Evolutionary conservation across 2,113 vertebrate genomes (phyloP).

Genomic region (Martes martes): DNA sequence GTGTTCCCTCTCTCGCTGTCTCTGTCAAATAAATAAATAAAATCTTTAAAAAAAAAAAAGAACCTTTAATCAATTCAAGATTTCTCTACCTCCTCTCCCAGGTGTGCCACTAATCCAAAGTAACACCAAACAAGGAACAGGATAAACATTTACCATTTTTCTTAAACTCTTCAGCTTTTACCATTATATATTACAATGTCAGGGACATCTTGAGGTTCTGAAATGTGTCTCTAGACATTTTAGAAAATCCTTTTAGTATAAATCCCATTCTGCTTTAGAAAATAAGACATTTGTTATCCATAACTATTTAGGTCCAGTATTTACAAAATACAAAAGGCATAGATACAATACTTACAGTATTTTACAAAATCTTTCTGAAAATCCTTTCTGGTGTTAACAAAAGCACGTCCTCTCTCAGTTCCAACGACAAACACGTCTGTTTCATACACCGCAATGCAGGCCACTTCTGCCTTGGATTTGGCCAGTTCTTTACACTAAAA

Average conservation of each 20-base stretch:
- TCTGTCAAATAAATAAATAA: too few species aligned
- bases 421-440: constrained; percentile 86
- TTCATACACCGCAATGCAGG: constrained; percentile 86
- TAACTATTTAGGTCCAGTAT: constrained; percentile 11
- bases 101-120: not conserved
- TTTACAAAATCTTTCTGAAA: constrained; percentile 87
- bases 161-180: not conserved
- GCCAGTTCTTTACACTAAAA: constrained; percentile 86
- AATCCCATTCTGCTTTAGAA: constrained; percentile 14
- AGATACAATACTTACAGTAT: constrained; percentile 85
- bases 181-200: not conserved
- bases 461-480: constrained; percentile 88
- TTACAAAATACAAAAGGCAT: constrained; percentile 1
- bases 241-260: not conserved
- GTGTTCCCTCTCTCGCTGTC: too few species aligned
- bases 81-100: not conserved
- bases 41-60: not conserved
- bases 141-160: not conserved
- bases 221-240: not conserved
- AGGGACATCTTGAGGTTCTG: not conserved
- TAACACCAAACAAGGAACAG: not conserved
- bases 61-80: not conserved
- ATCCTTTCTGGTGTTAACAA: constrained; percentile 85
- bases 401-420: constrained; percentile 85
- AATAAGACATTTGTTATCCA: not conserved